A percentile compares a stretch with the other conserved stretches of the same genome.
Evolutionary conservation across 1,140 invertebrate genomes (phyloP).

Genomic region (Saxidomus purpurata): DNA sequence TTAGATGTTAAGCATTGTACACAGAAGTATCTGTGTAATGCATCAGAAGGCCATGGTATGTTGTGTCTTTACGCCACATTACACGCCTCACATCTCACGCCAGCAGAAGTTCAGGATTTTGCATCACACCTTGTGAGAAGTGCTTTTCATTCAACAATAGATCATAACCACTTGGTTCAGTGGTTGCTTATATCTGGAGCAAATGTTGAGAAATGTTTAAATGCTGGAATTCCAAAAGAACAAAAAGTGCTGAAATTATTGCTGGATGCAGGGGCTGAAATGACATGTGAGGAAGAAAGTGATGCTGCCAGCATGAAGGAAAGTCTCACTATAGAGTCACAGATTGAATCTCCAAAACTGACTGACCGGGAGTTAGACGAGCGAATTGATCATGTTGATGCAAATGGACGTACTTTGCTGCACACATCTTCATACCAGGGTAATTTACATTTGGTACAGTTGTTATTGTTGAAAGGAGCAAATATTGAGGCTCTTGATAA

Average conservation of each 20-base stretch:
- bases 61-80: slow-evolving; percentile 94
- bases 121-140: slow-evolving; percentile 88
- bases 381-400: slow-evolving; percentile 78
- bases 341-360: slow-evolving; percentile 61
- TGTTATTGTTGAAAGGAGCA: slow-evolving; percentile 92
- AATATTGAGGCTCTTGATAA: slow-evolving; percentile 95
- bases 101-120: slow-evolving; percentile 88
- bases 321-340: slow-evolving; percentile 60
- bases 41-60: slow-evolving; percentile 95
- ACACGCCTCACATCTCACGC: slow-evolving; percentile 87
- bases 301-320: slow-evolving; percentile 67
- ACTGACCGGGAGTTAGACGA: slow-evolving; percentile 73
- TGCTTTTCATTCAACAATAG: slow-evolving; percentile 83
- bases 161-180: slow-evolving; percentile 86
- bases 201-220: slow-evolving; percentile 82
- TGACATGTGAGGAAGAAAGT: slow-evolving; percentile 72
- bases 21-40: slow-evolving; percentile 96
- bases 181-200: slow-evolving; percentile 83
- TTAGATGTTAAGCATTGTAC: slow-evolving; percentile 98
- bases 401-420: slow-evolving; percentile 90
- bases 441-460: slow-evolving; percentile 91
- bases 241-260: slow-evolving; percentile 83
- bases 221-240: slow-evolving; percentile 82
- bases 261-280: slow-evolving; percentile 82
- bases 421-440: slow-evolving; percentile 92